Conservation (phyloP, 2,113 vertebrate genomes). For the Montifringilla adamsi region DNA sequence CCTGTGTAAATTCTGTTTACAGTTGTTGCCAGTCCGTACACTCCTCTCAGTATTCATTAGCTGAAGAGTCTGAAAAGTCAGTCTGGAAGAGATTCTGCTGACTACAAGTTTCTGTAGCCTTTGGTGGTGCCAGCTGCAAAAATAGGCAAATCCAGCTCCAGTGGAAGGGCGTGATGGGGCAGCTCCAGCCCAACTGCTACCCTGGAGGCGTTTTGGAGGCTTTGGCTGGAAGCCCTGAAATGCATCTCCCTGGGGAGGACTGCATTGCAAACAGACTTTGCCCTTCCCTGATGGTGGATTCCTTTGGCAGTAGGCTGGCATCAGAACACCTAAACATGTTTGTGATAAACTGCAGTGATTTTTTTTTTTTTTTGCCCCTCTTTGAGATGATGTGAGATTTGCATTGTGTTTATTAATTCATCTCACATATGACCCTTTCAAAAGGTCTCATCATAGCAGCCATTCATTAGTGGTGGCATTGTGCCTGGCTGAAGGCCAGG, state of each 20-base stretch:
- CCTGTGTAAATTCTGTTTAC: not conserved
- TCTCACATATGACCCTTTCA: not conserved
- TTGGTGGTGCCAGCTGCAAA: conserved; percentile 52
- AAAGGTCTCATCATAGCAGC: not conserved
- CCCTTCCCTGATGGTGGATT: conserved; percentile 27
- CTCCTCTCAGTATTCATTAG: not conserved
- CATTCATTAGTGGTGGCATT: not conserved
- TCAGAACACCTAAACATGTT: not conserved
- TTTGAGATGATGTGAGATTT: not conserved
- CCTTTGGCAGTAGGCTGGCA: not conserved
- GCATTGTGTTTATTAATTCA: not conserved
- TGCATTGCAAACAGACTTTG: conserved; percentile 15
- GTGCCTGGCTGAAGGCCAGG: not conserved
- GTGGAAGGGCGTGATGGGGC: conserved; percentile 17
- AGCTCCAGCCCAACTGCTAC: conserved; percentile 24
- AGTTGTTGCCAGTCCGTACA: not conserved
- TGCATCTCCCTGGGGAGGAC: not conserved
- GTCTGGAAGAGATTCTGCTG: conserved; percentile 23
- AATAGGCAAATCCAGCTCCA: not conserved
- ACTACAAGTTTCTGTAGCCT: conserved; percentile 18
- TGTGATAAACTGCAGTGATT: not conserved
- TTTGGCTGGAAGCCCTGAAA: conserved; percentile 36
- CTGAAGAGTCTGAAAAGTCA: not conserved
- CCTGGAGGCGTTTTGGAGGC: not conserved
- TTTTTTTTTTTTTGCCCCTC: not conserved